Percentiles rank a stretch among this genome's conserved stretches.
These are phyloP conservation scores for Aurelia sp. DNA, from an alignment of 30 jellyfish, hydroid and myxozoan species.

Conservation along the genomic window DNA sequence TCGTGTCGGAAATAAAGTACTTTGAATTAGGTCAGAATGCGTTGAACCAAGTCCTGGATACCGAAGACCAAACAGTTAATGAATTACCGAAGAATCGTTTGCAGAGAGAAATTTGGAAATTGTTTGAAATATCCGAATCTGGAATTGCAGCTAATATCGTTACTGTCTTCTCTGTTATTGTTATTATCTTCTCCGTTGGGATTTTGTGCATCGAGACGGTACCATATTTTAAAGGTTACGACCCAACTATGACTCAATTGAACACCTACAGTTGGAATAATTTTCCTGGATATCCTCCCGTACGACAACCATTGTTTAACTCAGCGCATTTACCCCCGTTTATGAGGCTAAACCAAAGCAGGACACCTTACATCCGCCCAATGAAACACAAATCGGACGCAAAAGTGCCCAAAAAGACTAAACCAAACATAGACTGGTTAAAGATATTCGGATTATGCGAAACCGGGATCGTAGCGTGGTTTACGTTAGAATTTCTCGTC, in stretches of 20 bases:
- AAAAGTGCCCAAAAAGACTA: background rate
- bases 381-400: background rate
- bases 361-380: background rate
- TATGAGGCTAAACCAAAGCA: background rate
- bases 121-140: conserved; percentile 92
- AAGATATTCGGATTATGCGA: conserved; percentile 70
- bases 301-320: conserved; percentile 24
- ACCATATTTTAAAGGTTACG: conserved; percentile 68
- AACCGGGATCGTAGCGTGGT: conserved; percentile 91
- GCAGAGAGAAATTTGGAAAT: conserved; percentile 86
- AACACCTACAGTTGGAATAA: conserved; percentile 8
- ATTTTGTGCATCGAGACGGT: conserved; percentile 93
- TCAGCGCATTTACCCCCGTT: conserved; percentile 32
- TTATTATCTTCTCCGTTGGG: conserved; percentile 73
- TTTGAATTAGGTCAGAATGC: conserved; percentile 95
- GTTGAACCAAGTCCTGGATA: conserved; percentile 79
- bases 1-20: conserved; percentile 90
- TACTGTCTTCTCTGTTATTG: conserved; percentile 80
- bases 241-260: conserved; percentile 15
- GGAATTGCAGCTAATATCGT: conserved; percentile 88
- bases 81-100: conserved; percentile 81
- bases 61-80: conserved; percentile 44
- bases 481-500: conserved; percentile 80
- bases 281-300: conserved; percentile 6
- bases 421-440: conserved; percentile 60